Evolutionary conservation across 1,140 invertebrate genomes (phyloP).

Genomic region (Ceratina japonica): DNA sequence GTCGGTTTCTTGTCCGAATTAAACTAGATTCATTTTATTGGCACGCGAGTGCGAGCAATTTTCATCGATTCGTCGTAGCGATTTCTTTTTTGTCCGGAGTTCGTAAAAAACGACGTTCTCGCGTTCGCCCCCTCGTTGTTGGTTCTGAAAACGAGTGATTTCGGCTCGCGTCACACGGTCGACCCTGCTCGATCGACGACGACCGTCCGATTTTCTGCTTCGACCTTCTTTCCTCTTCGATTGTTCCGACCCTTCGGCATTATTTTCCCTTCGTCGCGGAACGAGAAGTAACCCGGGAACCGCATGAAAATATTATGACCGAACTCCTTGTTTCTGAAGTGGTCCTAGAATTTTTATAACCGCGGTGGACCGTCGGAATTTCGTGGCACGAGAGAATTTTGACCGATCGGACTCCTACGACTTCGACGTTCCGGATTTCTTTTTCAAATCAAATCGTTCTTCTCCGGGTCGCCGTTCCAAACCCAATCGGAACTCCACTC

Average conservation of each 20-base stretch:
- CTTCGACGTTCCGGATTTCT: too few species aligned
- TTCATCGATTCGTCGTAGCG: too few species aligned
- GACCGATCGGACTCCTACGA: too few species aligned
- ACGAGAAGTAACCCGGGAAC: neutral
- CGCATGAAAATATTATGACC: neutral
- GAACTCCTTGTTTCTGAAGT: neutral
- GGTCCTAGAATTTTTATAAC: constrained; percentile 13
- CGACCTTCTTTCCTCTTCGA: too few species aligned
- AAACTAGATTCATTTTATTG: constrained; percentile 5
- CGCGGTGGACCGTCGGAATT: neutral
- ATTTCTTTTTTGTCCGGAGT: neutral
- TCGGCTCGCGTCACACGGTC: neutral
- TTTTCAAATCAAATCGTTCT: too few species aligned
- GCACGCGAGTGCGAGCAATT: neutral
- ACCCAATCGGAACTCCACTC: too few species aligned
- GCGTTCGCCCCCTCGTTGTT: too few species aligned
- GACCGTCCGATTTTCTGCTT: neutral
- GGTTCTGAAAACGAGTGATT: neutral
- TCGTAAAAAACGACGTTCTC: constrained; percentile 11
- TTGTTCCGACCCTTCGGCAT: neutral
- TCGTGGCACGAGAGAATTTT: neutral
- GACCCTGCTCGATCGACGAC: neutral
- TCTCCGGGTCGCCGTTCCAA: neutral
- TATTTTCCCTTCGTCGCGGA: neutral
- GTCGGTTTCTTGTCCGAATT: too few species aligned